phyloP scores from a whole-genome alignment of 2,113 vertebrate species.

The Lycaon pictus region DNA sequence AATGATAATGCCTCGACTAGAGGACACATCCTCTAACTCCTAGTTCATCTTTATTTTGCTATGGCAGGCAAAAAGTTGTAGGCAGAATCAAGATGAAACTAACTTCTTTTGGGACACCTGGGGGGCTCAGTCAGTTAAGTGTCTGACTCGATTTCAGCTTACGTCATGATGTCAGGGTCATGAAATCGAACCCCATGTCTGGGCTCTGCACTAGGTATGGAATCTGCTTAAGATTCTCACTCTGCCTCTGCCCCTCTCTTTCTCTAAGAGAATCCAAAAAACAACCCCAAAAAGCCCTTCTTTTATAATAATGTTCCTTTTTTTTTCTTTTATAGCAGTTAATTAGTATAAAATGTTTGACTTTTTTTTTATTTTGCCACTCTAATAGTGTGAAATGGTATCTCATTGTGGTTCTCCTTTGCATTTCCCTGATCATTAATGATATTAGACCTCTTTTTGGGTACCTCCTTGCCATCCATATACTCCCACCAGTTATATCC shows the following conservation, averaged over 20 bases:
- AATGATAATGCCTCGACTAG: neutral
- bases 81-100: neutral
- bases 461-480: neutral
- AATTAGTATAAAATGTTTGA: neutral
- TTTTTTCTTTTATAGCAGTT: neutral
- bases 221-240: neutral
- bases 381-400: neutral
- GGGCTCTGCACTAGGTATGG: neutral
- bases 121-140: neutral
- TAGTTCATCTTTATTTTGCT: neutral
- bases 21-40: neutral
- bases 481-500: neutral
- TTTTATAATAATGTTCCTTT: neutral
- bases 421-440: neutral
- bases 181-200: neutral
- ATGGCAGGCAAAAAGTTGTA: neutral
- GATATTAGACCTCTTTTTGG: neutral
- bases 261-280: neutral
- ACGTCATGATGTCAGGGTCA: neutral
- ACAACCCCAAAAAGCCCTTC: neutral
- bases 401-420: neutral
- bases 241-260: neutral
- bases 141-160: neutral
- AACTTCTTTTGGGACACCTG: neutral
- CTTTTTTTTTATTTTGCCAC: neutral